Base-by-base conservation (phyloP, 2,888 invertebrate genomes). In the Punctoribates punctum region DNA sequence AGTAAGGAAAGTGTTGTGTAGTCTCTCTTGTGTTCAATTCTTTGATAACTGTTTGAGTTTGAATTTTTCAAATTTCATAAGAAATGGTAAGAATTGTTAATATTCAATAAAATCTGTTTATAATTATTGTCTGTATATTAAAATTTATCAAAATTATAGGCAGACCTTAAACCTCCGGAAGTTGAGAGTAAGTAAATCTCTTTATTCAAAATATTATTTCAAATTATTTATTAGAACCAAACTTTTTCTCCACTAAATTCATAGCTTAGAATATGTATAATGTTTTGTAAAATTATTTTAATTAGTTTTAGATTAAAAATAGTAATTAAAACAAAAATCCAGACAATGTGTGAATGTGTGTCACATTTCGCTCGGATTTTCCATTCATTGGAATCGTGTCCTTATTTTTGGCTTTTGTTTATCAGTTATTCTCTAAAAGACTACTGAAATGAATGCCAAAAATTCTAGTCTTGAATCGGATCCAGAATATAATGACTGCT, bases 181-280 rank as follows among this genome's bases (percentile, higher is more conserved):
- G 80, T 81, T 77, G 81, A 81, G 74, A 80, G 81, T 81, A 79
- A 81, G 81, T 80, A 29, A 15, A 29, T 38, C 46, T 77, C 65
- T 57, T 75, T 23, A 57, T n/a, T n/a, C n/a, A n/a, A n/a, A n/a
- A 20, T 20, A 4, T 54, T n/a, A 54, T n/a, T 20, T 13, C 6
- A 20, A 54, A 9, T 54, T 20, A 11, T 46, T 46, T 11, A 46
- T 46, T 46, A 11, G 8, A 46, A 11, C 46, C 8, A 11, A 11
- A 11, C 8, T 46, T 46, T 46, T 8, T 46, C 15, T 46, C 8
- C 8, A 42, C 42, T 11, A 42, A 42, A 42, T 13, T 42, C 11
- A 13, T 42, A 42, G 13, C 8, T 34, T 6, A 34, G 4, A 34
- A 34, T 34, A 8, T 34, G 8, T 34, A 34, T 34, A n/a, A 15